A percentile compares a stretch with the other conserved stretches of the same genome.
These are phyloP conservation scores for Aurelia aurita complex sp. Pacific DNA, from an alignment of 30 jellyfish, hydroid and myxozoan genomes.

Conservation along the genomic window DNA sequence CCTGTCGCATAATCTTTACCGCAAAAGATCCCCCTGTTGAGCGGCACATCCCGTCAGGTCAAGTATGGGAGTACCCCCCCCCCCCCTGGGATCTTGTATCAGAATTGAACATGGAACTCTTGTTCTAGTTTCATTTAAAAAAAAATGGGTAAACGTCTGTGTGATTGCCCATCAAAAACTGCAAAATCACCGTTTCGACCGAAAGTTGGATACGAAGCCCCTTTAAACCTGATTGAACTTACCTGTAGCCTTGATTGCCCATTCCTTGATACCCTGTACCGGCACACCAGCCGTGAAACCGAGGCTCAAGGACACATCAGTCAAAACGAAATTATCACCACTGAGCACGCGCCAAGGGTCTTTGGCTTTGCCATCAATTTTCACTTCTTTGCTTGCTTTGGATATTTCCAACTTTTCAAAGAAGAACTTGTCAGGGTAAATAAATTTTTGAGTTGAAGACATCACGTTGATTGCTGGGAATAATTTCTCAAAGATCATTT, in stretches of 20 bases:
- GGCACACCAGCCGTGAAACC: slow-evolving; percentile 32
- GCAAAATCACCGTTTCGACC: no score
- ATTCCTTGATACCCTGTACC: slow-evolving; percentile 14
- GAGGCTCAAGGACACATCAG: slow-evolving; percentile 13
- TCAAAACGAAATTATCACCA: slow-evolving; percentile 1
- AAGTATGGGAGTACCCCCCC: no score
- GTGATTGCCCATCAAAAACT: no score
- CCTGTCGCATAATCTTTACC: no score
- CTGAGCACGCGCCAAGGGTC: slow-evolving; percentile 37
- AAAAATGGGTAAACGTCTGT: no score
- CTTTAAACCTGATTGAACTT: not conserved
- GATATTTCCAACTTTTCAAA: slow-evolving; percentile 13
- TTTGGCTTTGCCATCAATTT: slow-evolving; percentile 17
- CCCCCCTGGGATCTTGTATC: no score
- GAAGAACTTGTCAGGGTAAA: slow-evolving; percentile 28
- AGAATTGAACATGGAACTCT: no score
- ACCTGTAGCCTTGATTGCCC: slow-evolving; percentile 39
- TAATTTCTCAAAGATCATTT: slow-evolving; percentile 18
- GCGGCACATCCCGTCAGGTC: no score
- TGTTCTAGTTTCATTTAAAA: no score
- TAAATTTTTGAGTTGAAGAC: slow-evolving; percentile 17
- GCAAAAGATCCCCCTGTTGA: no score
- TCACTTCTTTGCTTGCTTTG: slow-evolving; percentile 16
- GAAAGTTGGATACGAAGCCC: no score
- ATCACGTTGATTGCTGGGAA: slow-evolving; percentile 29